Evolutionary conservation across 2,888 invertebrate genomes (phyloP), one percentile per base, ranked within the genome.

Genomic region (Tipula vernalis): DNA sequence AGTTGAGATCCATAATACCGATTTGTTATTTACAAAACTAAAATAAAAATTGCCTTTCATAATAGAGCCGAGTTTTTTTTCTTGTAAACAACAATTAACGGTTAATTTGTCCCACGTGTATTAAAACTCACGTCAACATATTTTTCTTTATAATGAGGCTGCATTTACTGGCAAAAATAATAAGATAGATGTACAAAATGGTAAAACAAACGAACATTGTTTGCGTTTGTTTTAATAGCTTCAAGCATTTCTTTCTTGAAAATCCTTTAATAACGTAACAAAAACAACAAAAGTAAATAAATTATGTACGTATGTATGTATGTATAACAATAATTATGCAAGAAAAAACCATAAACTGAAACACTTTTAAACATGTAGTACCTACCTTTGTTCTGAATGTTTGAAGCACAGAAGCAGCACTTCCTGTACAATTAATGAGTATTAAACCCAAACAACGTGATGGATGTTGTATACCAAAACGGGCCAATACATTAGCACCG

Each of bases 371-470:
- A n/a, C 0, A 28, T 28, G 28, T 28, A 28, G 28, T 28, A 39
- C 39, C 6, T 89, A 95, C 95, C 93, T 97, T 95, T 90, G 95
- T 96, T 91, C 96, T 95, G 91, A 98, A 95, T 88, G 96, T 96
- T 90, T 97, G 97, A 89, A 97, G 93, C 87, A 97, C 96, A 3
- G 96, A 96, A 3, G 96, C 96, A 6, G 97, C 96, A 86, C 96
- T 96, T 36, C 95, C 96, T 0, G 97, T 97, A 91, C 96, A 96
- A 93, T 98, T 97, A 89, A 98, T 96, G 88, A 98, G 93, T 89
- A 96, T 94, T 57, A 97, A 93, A 41, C 97, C 97, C 88, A 97
- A 93, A 85, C 95, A 94, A 83, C 97, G 93, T 28, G 95, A 93
- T 0, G 96, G 96, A 91, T 97, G 95, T 18, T 95, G 95, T 90